Evolutionary conservation across 2,888 invertebrate species (phyloP).

Genomic region (Nomada fabriciana): DNA sequence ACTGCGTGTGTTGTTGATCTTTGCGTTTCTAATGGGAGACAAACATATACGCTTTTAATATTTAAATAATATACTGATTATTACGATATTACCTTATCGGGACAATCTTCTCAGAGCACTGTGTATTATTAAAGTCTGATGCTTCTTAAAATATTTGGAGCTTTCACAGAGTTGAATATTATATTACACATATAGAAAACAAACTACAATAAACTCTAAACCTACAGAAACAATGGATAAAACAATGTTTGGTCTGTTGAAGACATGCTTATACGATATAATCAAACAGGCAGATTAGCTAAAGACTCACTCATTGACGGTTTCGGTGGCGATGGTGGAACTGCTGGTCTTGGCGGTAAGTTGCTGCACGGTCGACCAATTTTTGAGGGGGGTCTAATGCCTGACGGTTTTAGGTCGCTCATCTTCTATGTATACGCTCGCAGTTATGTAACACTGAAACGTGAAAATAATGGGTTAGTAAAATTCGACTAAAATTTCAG

Average conservation of each 20-base stretch:
- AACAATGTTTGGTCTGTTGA: neutral
- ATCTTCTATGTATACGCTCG: constrained; percentile 65
- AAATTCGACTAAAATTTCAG: neutral
- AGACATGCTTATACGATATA: neutral
- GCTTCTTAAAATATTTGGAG: neutral
- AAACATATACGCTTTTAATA: neutral
- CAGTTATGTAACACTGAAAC: constrained; percentile 65
- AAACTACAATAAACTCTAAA: constrained; percentile 2
- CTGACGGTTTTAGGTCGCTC: constrained; percentile 86
- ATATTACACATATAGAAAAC: neutral
- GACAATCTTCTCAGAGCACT: neutral
- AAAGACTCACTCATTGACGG: constrained; percentile 65
- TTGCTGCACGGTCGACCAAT: constrained; percentile 89
- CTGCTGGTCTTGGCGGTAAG: constrained; percentile 88
- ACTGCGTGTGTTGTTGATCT: neutral
- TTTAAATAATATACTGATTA: constrained; percentile 1
- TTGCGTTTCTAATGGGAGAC: neutral
- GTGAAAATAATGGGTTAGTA: constrained; percentile 27
- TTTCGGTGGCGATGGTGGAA: constrained; percentile 86
- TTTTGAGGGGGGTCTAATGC: constrained; percentile 88
- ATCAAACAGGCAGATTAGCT: neutral
- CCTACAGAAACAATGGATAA: neutral
- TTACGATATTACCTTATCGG: neutral
- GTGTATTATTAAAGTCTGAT: neutral
- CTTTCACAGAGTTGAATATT: neutral